Evolutionary conservation across 2,113 vertebrate species (phyloP), one percentile per base, ranked within the genome.

Genomic region (pig (Sus scrofa)): DNA sequence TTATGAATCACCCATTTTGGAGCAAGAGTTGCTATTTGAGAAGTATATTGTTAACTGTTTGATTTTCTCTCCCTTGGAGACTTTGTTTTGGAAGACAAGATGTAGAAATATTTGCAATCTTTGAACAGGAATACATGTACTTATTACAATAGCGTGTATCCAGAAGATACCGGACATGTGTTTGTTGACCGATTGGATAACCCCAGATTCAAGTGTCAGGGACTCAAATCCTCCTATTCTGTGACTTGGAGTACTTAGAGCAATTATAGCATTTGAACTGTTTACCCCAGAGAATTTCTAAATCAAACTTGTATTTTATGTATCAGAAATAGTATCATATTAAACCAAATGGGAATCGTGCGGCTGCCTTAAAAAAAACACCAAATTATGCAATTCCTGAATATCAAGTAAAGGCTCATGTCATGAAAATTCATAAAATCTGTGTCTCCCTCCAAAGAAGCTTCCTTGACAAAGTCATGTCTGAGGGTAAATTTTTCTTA

Each of bases 401-500:
- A 50, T 91, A 37, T 62, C 74, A 75, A 63, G 8, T 58, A 93
- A 79, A 92, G 91, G 37, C 44, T 10, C 32, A 56, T 78, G 95
- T 97, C 68, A 91, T 87, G 37, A 93, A 97, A 82, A 90, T 85
- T 95, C 84, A 74, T 84, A 75, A 95, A 97, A 93, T 97, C 87
- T 52, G 27, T 96, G 62, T 83, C 22, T 83, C 95, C 63, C 73
- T 70, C 70, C 94, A 91, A 86, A 92, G 85, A 95, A 97, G 97
- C 91, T 96, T 85, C 93, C 97, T 97, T 83, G 93, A 96, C 97
- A 98, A 98, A 98, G 97, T 98, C 97, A 98, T 98, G 96, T 96
- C 93, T 98, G 96, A 97, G 96, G 97, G 97, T 97, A 98, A 98
- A 96, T 98, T 98, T 97, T 89, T 81, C 92, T 81, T n/a, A 83